Evolutionary conservation across 2,113 vertebrate genomes (phyloP), one percentile per base, ranked within the genome.

Genomic region (Nerophis ophidion): DNA sequence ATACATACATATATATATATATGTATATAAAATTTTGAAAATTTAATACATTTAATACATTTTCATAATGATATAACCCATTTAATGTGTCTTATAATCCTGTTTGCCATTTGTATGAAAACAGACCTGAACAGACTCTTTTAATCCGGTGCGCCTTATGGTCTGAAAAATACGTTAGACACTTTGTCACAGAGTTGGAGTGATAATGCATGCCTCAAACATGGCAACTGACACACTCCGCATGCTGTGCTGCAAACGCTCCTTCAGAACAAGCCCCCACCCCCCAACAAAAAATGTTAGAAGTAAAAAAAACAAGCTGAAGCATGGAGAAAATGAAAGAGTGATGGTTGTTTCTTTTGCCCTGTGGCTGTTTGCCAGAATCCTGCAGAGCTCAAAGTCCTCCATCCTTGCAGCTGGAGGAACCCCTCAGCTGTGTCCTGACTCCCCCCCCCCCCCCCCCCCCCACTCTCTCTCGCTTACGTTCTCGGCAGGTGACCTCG

Each of bases 301-400:
- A 73, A 58, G 63, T 59, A 61, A 42, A 57, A 42, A 57, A 57
- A 58, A 26, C 1, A 8, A 53, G 48, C 64, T 47, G 40, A 36
- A 16, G 16, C 40, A 26, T 2, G 8, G 8, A 58, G 15, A 65
- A n/a, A 65, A 17, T 66, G 34, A 71, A 16, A 69, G 52, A 68
- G 54, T 34, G 68, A 66, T 54, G 60, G 58, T 67, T 40, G 33
- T 56, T 57, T 59, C 51, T 59, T 63, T 76, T 75, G 71, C 70
- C 68, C 58, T 36, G 52, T 57, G 74, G 63, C 74, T 73, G 62
- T 60, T 61, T 79, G 83, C 75, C 77, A 79, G 65, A 66, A 51
- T 64, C 72, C 38, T 63, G 68, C 48, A 55, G 66, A 68, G 47
- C 48, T 77, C 54, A 76, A 71, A 74, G 58, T 75, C 62, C 65